phyloP scores from a whole-genome alignment of 1,140 invertebrate genomes.

The Drosophila teissieri region DNA sequence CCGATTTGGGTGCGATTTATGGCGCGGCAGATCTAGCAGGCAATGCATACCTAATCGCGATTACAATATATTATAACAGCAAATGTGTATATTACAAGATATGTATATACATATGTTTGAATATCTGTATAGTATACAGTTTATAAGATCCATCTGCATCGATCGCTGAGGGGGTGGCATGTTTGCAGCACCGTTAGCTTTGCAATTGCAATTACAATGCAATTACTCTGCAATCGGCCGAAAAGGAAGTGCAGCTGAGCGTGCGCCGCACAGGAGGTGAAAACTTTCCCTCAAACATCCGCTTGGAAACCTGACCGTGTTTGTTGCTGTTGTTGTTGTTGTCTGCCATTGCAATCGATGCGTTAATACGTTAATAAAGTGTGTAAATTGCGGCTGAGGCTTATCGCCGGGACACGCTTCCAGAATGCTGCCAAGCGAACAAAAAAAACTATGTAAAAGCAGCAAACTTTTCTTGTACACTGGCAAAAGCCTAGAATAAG shows the following conservation, averaged over 20 bases:
- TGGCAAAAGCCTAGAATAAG: conserved; percentile 1
- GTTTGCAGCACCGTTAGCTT: conserved; percentile 68
- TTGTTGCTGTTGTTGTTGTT: background rate
- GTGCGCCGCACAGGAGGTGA: conserved; percentile 46
- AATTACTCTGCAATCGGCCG: conserved; percentile 67
- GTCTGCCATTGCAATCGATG: conserved; percentile 50
- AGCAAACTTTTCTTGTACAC: conserved; percentile 16
- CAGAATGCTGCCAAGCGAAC: conserved; percentile 37
- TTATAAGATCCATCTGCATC: conserved; percentile 32
- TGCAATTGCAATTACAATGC: conserved; percentile 77
- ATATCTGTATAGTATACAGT: background rate
- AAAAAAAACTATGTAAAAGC: background rate
- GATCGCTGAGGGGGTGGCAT: conserved; percentile 31
- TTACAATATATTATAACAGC: conserved; percentile 75
- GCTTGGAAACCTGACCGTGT: conserved; percentile 28
- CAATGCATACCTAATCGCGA: conserved; percentile 78
- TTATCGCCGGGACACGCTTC: conserved; percentile 62
- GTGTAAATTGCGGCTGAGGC: conserved; percentile 75
- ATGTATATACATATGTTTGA: background rate
- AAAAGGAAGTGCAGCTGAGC: conserved; percentile 78
- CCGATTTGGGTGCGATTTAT: conserved; percentile 77
- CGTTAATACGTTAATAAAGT: conserved; percentile 84
- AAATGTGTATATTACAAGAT: conserved; percentile 77
- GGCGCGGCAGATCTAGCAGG: conserved; percentile 75
- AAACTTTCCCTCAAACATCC: conserved; percentile 41